Conservation (phyloP, 2,113 vertebrate species). For the Nestor notabilis region DNA sequence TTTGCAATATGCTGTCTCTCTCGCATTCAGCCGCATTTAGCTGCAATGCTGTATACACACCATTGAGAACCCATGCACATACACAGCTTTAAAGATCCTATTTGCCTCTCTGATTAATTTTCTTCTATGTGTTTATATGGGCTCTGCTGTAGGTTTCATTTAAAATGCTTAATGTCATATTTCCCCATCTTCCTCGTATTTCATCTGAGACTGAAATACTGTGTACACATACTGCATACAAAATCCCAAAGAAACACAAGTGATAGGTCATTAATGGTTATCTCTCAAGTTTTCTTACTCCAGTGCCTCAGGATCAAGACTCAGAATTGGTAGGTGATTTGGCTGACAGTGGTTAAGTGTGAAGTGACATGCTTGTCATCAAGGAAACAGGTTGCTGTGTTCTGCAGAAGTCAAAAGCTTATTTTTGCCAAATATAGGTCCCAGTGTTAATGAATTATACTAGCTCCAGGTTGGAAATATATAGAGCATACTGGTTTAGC, state of each 20-base stretch:
- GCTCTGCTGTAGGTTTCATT: not conserved
- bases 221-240: not conserved
- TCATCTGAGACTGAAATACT: not conserved
- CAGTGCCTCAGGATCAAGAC: not conserved
- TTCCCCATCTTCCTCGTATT: not conserved
- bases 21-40: not conserved
- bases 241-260: not conserved
- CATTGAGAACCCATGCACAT: not conserved
- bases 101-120: not conserved
- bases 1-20: not conserved
- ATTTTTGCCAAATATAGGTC: not conserved
- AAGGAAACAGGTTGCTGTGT: not conserved
- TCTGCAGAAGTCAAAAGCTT: not conserved
- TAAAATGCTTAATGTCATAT: not conserved
- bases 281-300: not conserved
- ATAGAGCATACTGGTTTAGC: not conserved
- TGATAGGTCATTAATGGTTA: not conserved
- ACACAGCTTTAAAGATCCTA: not conserved
- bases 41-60: not conserved
- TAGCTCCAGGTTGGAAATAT: not conserved
- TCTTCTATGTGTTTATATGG: not conserved
- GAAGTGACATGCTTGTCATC: not conserved
- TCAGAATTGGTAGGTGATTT: not conserved
- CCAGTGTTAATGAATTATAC: not conserved
- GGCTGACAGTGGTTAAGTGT: not conserved